Conservation (phyloP, 2,888 invertebrate genomes). For the Caenorhabditis sp. region DNA sequence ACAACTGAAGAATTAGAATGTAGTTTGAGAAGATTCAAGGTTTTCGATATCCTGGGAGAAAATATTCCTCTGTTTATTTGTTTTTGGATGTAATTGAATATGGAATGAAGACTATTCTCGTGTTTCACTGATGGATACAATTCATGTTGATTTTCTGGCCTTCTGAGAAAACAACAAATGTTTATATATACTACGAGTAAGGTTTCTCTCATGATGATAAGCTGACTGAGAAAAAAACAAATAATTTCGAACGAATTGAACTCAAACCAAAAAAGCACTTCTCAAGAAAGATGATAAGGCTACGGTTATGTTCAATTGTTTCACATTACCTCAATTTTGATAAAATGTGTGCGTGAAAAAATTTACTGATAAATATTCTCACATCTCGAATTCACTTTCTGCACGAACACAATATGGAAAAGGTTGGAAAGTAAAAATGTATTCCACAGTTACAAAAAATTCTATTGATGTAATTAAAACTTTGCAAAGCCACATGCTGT, state of each 20-base stretch:
- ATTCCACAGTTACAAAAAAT: neutral
- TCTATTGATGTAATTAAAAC: neutral
- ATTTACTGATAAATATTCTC: too few species aligned
- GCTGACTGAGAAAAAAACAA: too few species aligned
- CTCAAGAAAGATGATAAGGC: too few species aligned
- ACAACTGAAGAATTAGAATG: neutral
- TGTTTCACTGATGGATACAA: neutral
- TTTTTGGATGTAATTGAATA: slow-evolving; percentile 1
- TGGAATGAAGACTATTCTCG: neutral
- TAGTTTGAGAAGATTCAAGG: too few species aligned
- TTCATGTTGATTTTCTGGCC: neutral
- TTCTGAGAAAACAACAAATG: neutral
- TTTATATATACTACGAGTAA: too few species aligned
- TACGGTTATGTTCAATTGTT: too few species aligned
- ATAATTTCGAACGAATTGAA: too few species aligned
- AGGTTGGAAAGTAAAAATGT: too few species aligned
- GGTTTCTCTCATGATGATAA: too few species aligned
- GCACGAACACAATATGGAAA: neutral
- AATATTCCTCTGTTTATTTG: neutral
- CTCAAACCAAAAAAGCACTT: too few species aligned
- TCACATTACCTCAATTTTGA: too few species aligned
- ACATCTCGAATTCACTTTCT: neutral
- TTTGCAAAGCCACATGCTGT: neutral
- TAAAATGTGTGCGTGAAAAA: too few species aligned
- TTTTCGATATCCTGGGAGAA: neutral